Evolutionary conservation across 92 coral and sea anemone genomes (phyloP).

Genomic region (Virgularia gustaviana): DNA sequence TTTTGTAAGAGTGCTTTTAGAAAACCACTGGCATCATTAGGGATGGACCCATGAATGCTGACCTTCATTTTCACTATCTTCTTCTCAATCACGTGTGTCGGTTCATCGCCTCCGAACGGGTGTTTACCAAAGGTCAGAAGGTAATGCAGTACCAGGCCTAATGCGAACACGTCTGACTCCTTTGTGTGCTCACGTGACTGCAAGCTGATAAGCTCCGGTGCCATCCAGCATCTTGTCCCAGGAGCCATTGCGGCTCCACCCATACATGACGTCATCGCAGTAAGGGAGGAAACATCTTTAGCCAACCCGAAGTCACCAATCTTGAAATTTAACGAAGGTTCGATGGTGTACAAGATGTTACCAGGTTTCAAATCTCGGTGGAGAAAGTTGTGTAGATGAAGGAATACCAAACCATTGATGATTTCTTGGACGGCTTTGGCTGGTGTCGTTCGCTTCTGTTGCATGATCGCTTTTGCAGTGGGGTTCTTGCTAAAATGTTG

Average conservation of each 20-base stretch:
- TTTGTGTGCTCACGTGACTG: conserved; percentile 27
- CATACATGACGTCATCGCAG: conserved; percentile 34
- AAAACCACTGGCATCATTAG: conserved; percentile 34
- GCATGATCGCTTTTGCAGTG: not conserved
- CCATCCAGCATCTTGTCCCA: conserved; percentile 78
- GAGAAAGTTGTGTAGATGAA: conserved; percentile 46
- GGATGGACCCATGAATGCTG: conserved; percentile 24
- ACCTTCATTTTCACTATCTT: conserved; percentile 24
- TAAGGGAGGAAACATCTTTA: conserved; percentile 32
- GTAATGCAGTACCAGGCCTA: conserved; percentile 62
- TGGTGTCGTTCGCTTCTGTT: not conserved
- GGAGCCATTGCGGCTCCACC: conserved; percentile 45
- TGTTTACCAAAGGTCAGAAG: conserved; percentile 59
- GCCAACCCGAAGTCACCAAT: conserved; percentile 66
- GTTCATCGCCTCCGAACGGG: conserved; percentile 44
- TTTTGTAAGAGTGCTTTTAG: conserved; percentile 23
- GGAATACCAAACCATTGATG: conserved; percentile 49
- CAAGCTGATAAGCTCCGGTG: conserved; percentile 63
- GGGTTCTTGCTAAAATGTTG: conserved; percentile 21
- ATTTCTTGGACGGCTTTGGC: conserved; percentile 23
- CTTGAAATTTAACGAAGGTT: conserved; percentile 45
- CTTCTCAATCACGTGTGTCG: conserved; percentile 52
- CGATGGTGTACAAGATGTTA: conserved; percentile 55
- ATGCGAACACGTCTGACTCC: conserved; percentile 58
- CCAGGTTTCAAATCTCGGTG: conserved; percentile 78